phyloP scores from a whole-genome alignment of 2,888 invertebrate species.

The Altica lythri region DNA sequence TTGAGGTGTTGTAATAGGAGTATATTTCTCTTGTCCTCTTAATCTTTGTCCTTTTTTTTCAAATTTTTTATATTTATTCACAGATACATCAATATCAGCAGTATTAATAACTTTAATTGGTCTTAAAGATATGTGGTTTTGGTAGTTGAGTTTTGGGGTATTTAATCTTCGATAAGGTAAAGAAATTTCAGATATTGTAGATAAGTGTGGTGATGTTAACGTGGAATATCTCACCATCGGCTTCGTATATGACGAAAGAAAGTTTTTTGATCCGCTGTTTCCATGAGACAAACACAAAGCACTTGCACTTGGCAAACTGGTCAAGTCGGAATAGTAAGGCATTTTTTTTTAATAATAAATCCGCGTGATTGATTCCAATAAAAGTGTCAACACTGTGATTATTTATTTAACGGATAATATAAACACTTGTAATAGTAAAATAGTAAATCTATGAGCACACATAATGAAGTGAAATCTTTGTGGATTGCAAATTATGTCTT shows the following conservation, averaged over 20 bases:
- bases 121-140: conserved; percentile 56
- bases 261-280: conserved; percentile 5
- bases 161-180: conserved; percentile 59
- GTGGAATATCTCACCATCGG: conserved; percentile 48
- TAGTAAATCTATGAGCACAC: neutral
- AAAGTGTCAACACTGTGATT: conserved; percentile 16
- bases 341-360: conserved; percentile 12
- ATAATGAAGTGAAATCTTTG: neutral
- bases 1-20: neutral
- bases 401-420: neutral
- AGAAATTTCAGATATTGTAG: conserved; percentile 71
- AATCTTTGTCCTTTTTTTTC: conserved; percentile 42
- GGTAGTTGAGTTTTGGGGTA: conserved; percentile 61
- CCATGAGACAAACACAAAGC: conserved; percentile 12
- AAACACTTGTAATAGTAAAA: neutral
- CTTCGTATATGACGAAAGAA: conserved; percentile 43
- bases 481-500: conserved; percentile 1
- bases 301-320: conserved; percentile 19
- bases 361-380: conserved; percentile 11
- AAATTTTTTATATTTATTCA: conserved; percentile 63
- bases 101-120: conserved; percentile 82
- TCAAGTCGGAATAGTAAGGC: conserved; percentile 17
- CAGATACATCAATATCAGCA: conserved; percentile 83
- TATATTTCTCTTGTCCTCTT: conserved; percentile 20
- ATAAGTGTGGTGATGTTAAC: conserved; percentile 74